Evolutionary conservation across 2,888 invertebrate species (phyloP), one percentile per base, ranked within the genome.

Genomic region (Pseudanteris insignis): DNA sequence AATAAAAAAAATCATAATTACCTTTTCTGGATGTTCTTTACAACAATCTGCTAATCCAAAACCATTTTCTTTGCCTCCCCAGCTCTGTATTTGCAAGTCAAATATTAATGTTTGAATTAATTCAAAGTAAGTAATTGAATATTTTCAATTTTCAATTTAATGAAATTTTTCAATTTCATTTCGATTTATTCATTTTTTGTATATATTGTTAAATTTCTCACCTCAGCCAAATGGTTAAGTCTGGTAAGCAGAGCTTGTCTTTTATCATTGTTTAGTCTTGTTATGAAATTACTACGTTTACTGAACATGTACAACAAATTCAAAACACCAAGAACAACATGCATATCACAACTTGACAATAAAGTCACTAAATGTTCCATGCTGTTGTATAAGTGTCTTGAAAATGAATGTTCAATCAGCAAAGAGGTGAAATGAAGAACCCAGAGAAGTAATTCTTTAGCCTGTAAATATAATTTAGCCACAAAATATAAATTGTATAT

Each of bases 261-360:
- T 79, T 89, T 89, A 65, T 89, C 88, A 67, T 84, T 85, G 70
- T 86, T 86, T 64, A 92, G 81, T 62, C 91, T 85, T 36, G 91
- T 89, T 69, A 92, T 90, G 74, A 92, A 92, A 80, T 92, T 92
- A 76, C 91, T 91, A 60, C 92, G 84, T 81, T 92, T 92, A 64
- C 92, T 92, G 81, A 93, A 92, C 85, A 92, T 92, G 78, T 92
- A 94, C 10, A 94, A 83, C 60, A 94, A 83, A 81, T 91, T 91
- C 47, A 94, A 83, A 40, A 93, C 92, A 65, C 89, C 90, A 48
- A 92, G 83, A n/a, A 92, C 90, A 41, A 92, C 86, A 67, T 89
- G 86, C 88, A 93, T 89, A 75, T 92, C 89, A 78, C 88, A 89
- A 40, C 91, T 91, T 54, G 89, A 86, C 68, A 93, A 80, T 64